Conservation (phyloP, 2,113 vertebrate species). For the Natator depressus region DNA sequence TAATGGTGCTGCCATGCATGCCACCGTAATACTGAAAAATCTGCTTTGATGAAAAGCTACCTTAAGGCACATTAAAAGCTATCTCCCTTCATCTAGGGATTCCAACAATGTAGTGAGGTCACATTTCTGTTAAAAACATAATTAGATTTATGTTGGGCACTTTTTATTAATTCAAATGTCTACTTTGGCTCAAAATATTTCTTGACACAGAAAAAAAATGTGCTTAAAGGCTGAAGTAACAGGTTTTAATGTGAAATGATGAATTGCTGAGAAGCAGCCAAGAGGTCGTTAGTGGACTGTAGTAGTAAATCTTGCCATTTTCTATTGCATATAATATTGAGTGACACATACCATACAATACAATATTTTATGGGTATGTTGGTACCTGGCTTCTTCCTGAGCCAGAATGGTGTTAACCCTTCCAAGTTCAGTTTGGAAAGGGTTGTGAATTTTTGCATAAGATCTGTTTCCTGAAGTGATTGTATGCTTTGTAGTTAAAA, state of each 20-base stretch:
- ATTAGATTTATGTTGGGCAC: background rate
- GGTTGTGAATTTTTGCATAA: background rate
- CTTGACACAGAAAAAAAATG: slow-evolving; percentile 4
- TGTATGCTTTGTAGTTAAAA: background rate
- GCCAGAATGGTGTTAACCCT: background rate
- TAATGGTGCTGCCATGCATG: background rate
- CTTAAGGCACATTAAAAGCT: background rate
- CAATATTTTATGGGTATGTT: background rate
- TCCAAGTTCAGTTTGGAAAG: background rate
- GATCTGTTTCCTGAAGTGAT: background rate
- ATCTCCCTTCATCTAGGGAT: background rate
- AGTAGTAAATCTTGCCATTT: background rate
- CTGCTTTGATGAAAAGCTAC: background rate
- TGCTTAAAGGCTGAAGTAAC: background rate
- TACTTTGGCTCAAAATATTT: background rate
- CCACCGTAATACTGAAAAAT: background rate
- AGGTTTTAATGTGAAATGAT: background rate
- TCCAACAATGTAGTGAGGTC: background rate
- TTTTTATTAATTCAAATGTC: slow-evolving; percentile 16
- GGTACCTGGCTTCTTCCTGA: background rate
- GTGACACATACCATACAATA: background rate
- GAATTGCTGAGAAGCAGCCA: background rate
- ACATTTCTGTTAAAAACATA: slow-evolving; percentile 25
- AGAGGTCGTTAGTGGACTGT: background rate
- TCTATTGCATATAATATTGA: background rate